These are phyloP conservation scores for Physella acuta DNA, from an alignment of 1,140 invertebrate species.

Conservation along the genomic window DNA sequence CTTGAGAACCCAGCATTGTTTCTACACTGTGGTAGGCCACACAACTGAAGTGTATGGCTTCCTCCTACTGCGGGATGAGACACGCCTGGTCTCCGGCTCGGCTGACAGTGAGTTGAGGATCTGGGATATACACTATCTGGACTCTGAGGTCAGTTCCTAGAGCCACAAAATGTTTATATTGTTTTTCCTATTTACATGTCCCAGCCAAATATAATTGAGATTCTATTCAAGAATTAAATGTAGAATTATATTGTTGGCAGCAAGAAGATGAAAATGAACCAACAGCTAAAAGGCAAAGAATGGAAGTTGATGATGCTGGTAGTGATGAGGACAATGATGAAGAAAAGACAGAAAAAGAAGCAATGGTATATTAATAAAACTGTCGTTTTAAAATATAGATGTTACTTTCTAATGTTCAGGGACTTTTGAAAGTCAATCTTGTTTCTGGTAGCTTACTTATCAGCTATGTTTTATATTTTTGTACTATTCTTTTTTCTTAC, in stretches of 20 bases:
- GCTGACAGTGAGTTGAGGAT: constrained; percentile 81
- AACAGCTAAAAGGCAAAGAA: constrained; percentile 2
- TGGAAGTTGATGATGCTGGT: constrained; percentile 10
- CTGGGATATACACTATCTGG: constrained; percentile 68
- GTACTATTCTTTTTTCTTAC: too few relatives aligned
- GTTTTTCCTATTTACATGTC: background rate
- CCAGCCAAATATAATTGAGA: too few relatives aligned
- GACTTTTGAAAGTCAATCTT: too few relatives aligned
- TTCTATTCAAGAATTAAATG: constrained; percentile 1
- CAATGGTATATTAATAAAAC: too few relatives aligned
- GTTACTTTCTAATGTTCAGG: too few relatives aligned
- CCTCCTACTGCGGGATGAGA: constrained; percentile 75
- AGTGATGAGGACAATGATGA: constrained; percentile 19
- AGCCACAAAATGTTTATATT: background rate
- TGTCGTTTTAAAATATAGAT: too few relatives aligned
- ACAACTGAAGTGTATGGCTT: constrained; percentile 74
- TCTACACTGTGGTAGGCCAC: constrained; percentile 79
- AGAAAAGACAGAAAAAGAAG: constrained; percentile 16
- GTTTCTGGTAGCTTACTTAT: too few relatives aligned
- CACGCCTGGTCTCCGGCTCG: constrained; percentile 82
- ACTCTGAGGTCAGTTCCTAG: constrained; percentile 31
- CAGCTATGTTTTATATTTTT: too few relatives aligned
- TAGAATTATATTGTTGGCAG: background rate
- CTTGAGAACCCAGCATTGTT: constrained; percentile 90
- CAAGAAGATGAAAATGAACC: constrained; percentile 13